Percentiles rank a stretch among this genome's conserved stretches.
These are phyloP conservation scores for Sebastes hubbsi DNA, from an alignment of 2,797 vertebrate genomes.

Conservation along the genomic window DNA sequence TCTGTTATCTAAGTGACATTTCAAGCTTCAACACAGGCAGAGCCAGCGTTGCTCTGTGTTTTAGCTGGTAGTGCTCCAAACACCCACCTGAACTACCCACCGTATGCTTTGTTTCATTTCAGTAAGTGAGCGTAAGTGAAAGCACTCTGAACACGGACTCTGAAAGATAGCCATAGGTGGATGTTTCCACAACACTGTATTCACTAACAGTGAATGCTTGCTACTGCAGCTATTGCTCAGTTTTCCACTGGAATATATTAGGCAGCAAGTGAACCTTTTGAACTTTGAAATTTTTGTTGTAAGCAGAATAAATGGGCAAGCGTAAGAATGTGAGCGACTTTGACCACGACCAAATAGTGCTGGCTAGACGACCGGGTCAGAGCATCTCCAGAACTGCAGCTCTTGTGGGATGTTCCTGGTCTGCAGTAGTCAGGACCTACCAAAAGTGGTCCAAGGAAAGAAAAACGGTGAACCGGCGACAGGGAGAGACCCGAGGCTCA, in stretches of 20 bases:
- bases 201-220: not conserved
- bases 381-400: no score
- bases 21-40: not conserved
- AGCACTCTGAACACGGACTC: not conserved
- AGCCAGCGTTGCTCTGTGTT: not conserved
- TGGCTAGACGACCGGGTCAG: no score
- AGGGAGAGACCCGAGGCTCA: no score
- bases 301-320: no score
- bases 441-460: no score
- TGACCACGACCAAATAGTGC: no score
- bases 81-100: conserved; percentile 25
- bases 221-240: not conserved
- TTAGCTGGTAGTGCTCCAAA: not conserved
- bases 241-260: not conserved
- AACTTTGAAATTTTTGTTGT: no score
- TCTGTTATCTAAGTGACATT: conserved; percentile 1
- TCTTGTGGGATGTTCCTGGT: no score
- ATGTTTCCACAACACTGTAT: not conserved
- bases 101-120: conserved; percentile 7
- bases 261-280: no score
- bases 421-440: no score
- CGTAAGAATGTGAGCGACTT: no score
- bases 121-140: not conserved
- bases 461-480: no score
- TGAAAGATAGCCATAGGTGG: not conserved